Base-by-base conservation (phyloP, 1,140 invertebrate genomes). In the Eulimnadia texana region DNA sequence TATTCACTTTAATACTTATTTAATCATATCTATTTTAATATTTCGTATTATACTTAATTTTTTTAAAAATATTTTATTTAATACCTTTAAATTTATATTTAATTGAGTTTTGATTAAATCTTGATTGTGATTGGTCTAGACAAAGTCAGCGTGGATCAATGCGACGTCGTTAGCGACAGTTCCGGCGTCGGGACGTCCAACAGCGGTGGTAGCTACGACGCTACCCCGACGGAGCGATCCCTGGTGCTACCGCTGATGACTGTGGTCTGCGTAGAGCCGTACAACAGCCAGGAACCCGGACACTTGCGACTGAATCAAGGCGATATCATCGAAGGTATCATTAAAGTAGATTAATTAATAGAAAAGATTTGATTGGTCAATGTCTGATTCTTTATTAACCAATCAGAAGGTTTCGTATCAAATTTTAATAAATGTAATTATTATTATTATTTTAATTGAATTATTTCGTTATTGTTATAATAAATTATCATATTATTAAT, bases 151-250 rank as follows among this genome's bases (percentile, higher is more conserved):
- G 49, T 61, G 28, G 88, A 90, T 70, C 83, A 84, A 58, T 88
- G 86, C 73, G 88, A 92, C 74, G 86, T 90, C 68, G 87, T 90
- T 69, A 89, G 86, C 73, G 88, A 92, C 73, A 90, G 86, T 69
- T 90, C 86, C 63, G 88, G 88, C 50, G 88, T 92, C 50, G 88
- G 88, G 60, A 92, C 88, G 11, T 84, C 84, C 63, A 88, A 88
- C 70, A 90, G 87, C 50, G 70, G 68, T 16, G 69, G 67, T 19
- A 71, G 70, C 51, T 70, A 70, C 50, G 87, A 90, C 70, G 86
- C 84, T 16, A 87, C 84, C 28, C 69, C 71, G 6, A 68, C 70
- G 1, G 86, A 84, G 69, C 79, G 81, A 66, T 85, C 85, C 61
- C 78, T 89, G 60, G 82, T 82, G 58, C 79, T 87, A 66, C 82